Evolutionary conservation across 2,797 vertebrate genomes (phyloP).

Genomic region (Lemur catta): DNA sequence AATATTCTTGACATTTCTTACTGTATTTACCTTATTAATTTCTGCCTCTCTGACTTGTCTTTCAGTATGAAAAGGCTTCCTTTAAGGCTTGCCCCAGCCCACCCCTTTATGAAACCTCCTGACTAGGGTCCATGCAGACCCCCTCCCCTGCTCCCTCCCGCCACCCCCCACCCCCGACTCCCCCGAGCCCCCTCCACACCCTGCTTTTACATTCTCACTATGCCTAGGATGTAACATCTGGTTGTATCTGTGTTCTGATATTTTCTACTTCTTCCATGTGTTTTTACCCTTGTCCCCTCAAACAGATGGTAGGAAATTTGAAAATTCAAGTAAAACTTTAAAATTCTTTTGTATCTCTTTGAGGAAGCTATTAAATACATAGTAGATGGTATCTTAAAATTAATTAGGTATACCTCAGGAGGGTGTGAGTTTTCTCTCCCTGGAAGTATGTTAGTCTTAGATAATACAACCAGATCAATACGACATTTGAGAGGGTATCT

Average conservation of each 20-base stretch:
- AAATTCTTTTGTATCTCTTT: not conserved
- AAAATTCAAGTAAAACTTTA: not conserved
- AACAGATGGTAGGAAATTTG: not conserved
- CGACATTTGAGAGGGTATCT: not conserved
- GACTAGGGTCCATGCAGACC: fast-evolving
- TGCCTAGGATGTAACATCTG: not conserved
- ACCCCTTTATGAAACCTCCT: not conserved
- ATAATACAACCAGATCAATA: not conserved
- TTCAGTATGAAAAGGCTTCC: not conserved
- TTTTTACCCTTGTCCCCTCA: not conserved
- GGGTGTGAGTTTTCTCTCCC: not conserved
- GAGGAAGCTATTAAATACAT: not conserved
- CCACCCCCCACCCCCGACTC: too few species aligned
- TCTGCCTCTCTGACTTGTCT: not conserved
- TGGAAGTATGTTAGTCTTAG: not conserved
- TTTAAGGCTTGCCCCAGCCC: not conserved
- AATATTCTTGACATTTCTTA: not conserved
- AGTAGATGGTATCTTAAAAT: not conserved
- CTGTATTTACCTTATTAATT: not conserved
- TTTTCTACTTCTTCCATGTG: not conserved
- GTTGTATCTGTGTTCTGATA: not conserved
- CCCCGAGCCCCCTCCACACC: too few species aligned
- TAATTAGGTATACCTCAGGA: not conserved
- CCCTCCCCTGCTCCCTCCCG: too few species aligned
- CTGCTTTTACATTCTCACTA: not conserved